Conservation (phyloP, 2,888 invertebrate genomes). For the Acleris laterana region DNA sequence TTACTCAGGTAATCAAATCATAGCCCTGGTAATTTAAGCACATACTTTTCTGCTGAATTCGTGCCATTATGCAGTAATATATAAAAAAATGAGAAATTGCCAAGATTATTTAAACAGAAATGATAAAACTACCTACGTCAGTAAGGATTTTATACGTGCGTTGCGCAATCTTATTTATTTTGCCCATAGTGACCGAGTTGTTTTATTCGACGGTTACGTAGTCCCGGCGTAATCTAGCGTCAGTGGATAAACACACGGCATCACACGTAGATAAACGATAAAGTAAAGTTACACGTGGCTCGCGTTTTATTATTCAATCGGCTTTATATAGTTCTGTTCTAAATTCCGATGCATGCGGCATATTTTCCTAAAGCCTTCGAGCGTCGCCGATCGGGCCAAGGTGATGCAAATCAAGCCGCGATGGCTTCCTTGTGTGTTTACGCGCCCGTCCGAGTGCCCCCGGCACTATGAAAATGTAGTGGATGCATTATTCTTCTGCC, state of each 20-base stretch:
- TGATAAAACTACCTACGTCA: too few species aligned
- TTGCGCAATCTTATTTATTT: constrained; percentile 16
- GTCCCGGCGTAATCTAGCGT: constrained; percentile 14
- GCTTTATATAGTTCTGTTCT: constrained; percentile 30
- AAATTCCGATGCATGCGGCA: constrained; percentile 24
- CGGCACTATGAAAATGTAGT: constrained; percentile 65
- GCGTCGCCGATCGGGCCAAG: constrained; percentile 54
- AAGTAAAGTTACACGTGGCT: constrained; percentile 28
- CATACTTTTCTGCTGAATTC: too few species aligned
- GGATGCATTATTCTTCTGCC: constrained; percentile 74
- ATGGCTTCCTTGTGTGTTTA: constrained; percentile 53
- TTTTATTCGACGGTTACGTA: constrained; percentile 17
- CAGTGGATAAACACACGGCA: constrained; percentile 19
- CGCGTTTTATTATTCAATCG: constrained; percentile 28
- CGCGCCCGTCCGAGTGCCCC: constrained; percentile 55
- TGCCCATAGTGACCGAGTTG: constrained; percentile 23
- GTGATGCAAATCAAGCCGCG: constrained; percentile 58
- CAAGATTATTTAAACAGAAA: too few species aligned
- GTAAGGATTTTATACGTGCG: not conserved
- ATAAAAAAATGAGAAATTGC: too few species aligned
- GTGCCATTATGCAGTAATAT: too few species aligned
- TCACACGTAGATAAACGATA: constrained; percentile 19
- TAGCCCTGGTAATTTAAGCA: too few species aligned
- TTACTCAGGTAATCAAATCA: not conserved
- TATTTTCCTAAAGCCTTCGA: constrained; percentile 44